A percentile compares a stretch with the other conserved stretches of the same genome.
Evolutionary conservation across 2,888 invertebrate species (phyloP).

Genomic region (Eupithecia subfuscata): DNA sequence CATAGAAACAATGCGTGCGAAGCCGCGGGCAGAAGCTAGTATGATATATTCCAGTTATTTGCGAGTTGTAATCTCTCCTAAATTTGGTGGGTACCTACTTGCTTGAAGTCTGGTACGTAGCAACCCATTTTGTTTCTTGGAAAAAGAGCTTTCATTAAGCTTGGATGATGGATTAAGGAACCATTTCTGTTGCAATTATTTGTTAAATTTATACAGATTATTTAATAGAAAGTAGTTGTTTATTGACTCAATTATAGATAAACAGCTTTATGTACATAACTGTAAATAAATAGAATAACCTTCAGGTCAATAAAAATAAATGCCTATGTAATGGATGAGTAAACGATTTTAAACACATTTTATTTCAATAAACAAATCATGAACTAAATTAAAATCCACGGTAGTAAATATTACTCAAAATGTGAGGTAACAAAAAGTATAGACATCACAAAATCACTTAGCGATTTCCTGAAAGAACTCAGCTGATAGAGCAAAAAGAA

Average conservation of each 20-base stretch:
- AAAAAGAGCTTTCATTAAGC: not conserved
- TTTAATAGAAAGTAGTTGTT: not conserved
- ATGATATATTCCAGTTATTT: conserved; percentile 47
- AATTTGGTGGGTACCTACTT: conserved; percentile 9
- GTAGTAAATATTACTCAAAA: conserved; percentile 4
- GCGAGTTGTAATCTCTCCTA: conserved; percentile 38
- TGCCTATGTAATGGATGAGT: not conserved
- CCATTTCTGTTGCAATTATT: not conserved
- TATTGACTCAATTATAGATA: no score
- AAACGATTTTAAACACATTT: not conserved
- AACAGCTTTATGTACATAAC: no score
- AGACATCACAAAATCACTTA: conserved; percentile 44
- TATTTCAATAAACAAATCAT: not conserved
- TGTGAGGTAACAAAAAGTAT: conserved; percentile 31
- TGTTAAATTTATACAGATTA: not conserved
- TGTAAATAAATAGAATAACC: not conserved
- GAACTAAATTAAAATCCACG: not conserved
- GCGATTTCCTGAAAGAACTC: conserved; percentile 40
- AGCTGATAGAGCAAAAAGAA: conserved; percentile 61
- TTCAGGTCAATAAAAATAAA: not conserved
- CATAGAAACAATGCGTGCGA: no score
- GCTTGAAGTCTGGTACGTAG: not conserved
- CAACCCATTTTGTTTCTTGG: not conserved
- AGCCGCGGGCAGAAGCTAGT: no score
- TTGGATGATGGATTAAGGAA: not conserved